Conservation (phyloP, 2,888 invertebrate genomes). For the Aphodius granarius region DNA sequence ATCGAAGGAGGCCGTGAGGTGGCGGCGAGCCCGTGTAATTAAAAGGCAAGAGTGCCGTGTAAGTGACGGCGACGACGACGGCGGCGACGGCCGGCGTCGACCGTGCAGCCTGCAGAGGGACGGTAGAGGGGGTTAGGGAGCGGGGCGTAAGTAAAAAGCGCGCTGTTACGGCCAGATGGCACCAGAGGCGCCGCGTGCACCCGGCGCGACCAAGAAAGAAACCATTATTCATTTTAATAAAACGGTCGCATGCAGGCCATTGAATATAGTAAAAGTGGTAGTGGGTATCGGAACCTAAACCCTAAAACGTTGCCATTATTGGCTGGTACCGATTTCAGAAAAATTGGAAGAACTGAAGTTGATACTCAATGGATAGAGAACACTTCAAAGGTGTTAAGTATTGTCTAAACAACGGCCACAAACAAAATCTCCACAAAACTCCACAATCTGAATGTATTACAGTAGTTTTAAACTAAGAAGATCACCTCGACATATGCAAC, state of each 20-base stretch:
- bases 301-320: background rate
- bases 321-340: background rate
- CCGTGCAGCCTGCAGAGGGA: constrained; percentile 33
- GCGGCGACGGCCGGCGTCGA: constrained; percentile 41
- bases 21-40: constrained; percentile 21
- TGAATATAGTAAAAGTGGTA: constrained; percentile 39
- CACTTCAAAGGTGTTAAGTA: too few relatives aligned
- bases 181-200: constrained; percentile 45
- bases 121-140: constrained; percentile 32
- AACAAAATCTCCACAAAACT: too few relatives aligned
- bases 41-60: constrained; percentile 44
- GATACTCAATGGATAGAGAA: background rate
- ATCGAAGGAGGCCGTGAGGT: background rate
- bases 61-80: constrained; percentile 26
- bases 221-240: constrained; percentile 52
- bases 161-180: constrained; percentile 51
- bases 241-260: constrained; percentile 49
- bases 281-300: background rate
- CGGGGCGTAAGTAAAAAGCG: constrained; percentile 45
- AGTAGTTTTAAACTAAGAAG: too few relatives aligned
- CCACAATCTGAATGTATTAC: too few relatives aligned
- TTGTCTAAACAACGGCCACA: too few relatives aligned
- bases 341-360: background rate
- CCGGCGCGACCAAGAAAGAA: constrained; percentile 46
- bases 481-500: too few relatives aligned